Evolutionary conservation across 2,888 invertebrate species (phyloP), one percentile per base, ranked within the genome.

Genomic region (Calameuta filiformis): DNA sequence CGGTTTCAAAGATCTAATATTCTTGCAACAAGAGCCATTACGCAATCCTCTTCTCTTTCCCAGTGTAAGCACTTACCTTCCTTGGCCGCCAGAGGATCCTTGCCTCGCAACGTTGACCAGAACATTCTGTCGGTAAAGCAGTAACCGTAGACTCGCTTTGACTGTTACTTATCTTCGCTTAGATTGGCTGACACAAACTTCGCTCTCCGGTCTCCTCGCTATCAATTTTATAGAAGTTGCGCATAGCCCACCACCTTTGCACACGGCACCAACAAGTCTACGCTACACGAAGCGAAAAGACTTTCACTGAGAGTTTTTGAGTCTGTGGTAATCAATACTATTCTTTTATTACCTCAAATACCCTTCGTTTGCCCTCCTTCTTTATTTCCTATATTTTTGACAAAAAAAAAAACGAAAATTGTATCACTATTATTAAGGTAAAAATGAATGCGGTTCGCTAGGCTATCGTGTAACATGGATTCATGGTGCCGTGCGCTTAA

Each of bases 61-160:
- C 9, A 31, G 31, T 1, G 12, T 3, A 35, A 33, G 34, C 33
- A 79, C 84, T 85, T 84, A 87, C 88, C 86, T 76, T 81, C 75
- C 69, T 83, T 85, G 12, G 75, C 82, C 76, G 84, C 80, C 71
- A 83, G 79, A 79, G 86, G 84, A 83, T 81, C 83, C 80, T 87
- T 88, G 74, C 79, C 81, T 77, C 86, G 88, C 35, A 87, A 81
- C 9, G 81, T 74, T 56, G 85, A 85, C 89, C 89, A 89, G 76
- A 87, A 87, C 89, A 89, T 89, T 82, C 85, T 76, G 76, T 79
- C 80, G 77, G 75, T 56, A 56, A 69, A 33, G 71, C 11, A 73
- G 31, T 76, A 68, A 56, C 68, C 37, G 31, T 31, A 73, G 56
- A 68, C 35, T 69, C 73, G 34, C 40, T 30, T 35, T 68, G 71